These are phyloP conservation scores for Cephalotes varians DNA, from an alignment of 2,888 invertebrate species.

Conservation along the genomic window DNA sequence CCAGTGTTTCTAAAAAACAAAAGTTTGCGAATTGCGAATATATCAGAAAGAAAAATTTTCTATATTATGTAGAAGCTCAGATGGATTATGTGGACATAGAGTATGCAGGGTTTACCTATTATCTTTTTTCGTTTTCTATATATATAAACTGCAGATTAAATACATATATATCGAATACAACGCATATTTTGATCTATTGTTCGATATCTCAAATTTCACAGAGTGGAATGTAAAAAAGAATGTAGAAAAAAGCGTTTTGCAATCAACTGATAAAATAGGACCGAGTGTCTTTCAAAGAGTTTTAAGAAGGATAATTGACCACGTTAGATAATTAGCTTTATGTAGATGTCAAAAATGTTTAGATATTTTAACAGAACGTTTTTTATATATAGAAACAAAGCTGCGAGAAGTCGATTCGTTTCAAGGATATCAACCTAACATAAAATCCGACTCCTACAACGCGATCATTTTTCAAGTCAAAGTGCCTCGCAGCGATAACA, in stretches of 20 bases:
- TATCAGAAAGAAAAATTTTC: constrained; percentile 1
- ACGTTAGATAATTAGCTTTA: not conserved
- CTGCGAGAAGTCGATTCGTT: not conserved
- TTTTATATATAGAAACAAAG: constrained; percentile 1
- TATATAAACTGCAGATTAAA: not conserved
- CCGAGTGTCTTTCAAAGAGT: not conserved
- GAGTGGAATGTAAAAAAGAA: not conserved
- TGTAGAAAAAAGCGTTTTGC: not conserved
- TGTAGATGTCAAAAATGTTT: not conserved
- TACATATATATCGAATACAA: not conserved
- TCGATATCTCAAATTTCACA: not conserved
- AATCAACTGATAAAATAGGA: constrained; percentile 1
- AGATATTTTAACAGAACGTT: constrained; percentile 1
- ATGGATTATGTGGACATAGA: constrained; percentile 11
- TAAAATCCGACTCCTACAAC: constrained; percentile 25
- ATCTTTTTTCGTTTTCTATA: not conserved
- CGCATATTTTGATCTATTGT: not conserved
- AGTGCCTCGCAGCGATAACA: constrained; percentile 36
- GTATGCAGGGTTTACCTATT: not conserved
- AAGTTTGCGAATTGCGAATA: not conserved
- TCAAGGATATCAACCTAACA: constrained; percentile 35
- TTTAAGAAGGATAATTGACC: no score
- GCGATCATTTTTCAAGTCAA: constrained; percentile 35
- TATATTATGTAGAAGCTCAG: not conserved
- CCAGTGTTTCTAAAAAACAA: not conserved